phyloP scores from a whole-genome alignment of 2,888 invertebrate species.

The Orchesella flavescens region DNA sequence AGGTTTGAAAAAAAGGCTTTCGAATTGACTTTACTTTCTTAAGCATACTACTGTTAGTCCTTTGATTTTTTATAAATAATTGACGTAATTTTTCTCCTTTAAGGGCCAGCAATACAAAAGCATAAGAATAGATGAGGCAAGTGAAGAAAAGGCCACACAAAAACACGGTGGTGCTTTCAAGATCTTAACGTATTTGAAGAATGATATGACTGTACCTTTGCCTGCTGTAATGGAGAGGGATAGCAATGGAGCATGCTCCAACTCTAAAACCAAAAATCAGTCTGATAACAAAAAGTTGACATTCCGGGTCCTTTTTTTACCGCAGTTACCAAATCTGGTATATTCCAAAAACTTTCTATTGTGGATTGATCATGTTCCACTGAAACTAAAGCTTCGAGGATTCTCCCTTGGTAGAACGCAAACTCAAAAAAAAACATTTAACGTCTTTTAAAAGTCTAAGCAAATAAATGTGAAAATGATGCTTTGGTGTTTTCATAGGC shows the following conservation, averaged over 20 bases:
- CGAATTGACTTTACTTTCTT: background rate
- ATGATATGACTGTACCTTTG: constrained; percentile 13
- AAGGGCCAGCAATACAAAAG: constrained; percentile 50
- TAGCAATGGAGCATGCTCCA: background rate
- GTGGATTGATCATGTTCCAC: constrained; percentile 55
- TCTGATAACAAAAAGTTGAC: constrained; percentile 35
- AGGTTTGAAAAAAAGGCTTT: background rate
- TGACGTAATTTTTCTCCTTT: too few species aligned
- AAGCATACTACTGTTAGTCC: background rate
- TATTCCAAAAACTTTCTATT: constrained; percentile 56
- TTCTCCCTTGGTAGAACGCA: constrained; percentile 60
- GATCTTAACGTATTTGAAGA: constrained; percentile 47
- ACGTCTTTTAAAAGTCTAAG: background rate
- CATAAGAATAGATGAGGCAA: constrained; percentile 24
- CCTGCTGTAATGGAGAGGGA: constrained; percentile 7
- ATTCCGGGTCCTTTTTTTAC: constrained; percentile 61
- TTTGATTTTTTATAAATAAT: too few species aligned
- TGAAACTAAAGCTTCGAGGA: constrained; percentile 61
- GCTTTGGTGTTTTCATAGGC: constrained; percentile 34
- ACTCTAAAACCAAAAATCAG: background rate
- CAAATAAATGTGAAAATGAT: background rate
- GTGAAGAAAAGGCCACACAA: constrained; percentile 36
- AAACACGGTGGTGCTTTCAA: constrained; percentile 54
- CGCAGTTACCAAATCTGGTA: constrained; percentile 57
- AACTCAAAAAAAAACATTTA: background rate